These are phyloP conservation scores for Perizoma flavofasciatum DNA, from an alignment of 2,888 invertebrate genomes.

Conservation along the genomic window DNA sequence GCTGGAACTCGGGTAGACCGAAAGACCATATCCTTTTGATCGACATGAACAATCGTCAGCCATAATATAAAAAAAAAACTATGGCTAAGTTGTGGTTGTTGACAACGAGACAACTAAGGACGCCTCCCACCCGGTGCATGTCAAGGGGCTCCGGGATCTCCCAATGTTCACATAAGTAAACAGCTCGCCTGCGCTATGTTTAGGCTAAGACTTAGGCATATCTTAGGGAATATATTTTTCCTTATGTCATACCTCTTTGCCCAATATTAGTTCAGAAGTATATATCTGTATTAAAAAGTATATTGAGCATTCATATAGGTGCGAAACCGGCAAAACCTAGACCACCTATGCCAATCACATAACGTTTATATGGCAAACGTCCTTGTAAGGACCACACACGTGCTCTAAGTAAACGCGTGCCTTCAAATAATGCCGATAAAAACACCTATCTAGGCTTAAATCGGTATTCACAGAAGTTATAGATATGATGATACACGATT, in stretches of 20 bases:
- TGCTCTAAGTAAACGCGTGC: conserved; percentile 27
- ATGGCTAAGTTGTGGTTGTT: too few species aligned
- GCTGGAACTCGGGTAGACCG: conserved; percentile 37
- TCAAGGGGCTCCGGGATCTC: too few species aligned
- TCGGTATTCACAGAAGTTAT: conserved; percentile 23
- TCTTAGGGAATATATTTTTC: too few species aligned
- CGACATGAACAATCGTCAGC: conserved; percentile 7
- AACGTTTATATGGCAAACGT: conserved; percentile 20
- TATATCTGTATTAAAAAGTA: too few species aligned
- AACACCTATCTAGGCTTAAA: conserved; percentile 13
- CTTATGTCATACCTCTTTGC: too few species aligned
- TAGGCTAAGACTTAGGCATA: too few species aligned
- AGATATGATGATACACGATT: not conserved
- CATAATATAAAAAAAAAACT: not conserved
- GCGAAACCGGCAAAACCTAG: not conserved
- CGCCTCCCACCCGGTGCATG: too few species aligned
- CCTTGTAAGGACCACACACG: conserved; percentile 26
- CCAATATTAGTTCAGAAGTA: too few species aligned
- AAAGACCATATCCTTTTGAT: conserved; percentile 2
- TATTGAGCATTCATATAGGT: not conserved
- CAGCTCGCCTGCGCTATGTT: too few species aligned
- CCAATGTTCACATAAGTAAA: too few species aligned
- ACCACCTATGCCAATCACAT: too few species aligned
- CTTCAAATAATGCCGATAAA: conserved; percentile 26
- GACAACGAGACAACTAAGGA: too few species aligned